These are phyloP conservation scores for Darevskia nairensis DNA, from an alignment of 2,797 vertebrate species.

Conservation along the genomic window DNA sequence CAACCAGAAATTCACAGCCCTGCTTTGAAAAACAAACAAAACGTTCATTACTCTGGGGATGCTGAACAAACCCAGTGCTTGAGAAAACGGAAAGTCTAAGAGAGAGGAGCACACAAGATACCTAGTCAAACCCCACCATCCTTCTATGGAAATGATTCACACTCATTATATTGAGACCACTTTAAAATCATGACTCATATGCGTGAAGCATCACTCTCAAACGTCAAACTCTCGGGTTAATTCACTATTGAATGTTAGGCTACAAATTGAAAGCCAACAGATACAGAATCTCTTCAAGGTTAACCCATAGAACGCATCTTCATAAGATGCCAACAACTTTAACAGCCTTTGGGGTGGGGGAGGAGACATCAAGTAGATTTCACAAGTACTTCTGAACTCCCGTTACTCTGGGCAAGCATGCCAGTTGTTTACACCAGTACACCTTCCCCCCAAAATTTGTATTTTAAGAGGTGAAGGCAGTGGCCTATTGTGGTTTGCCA, in stretches of 20 bases:
- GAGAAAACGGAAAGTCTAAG: constrained; percentile 19
- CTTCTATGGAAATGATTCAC: not conserved
- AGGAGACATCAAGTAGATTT: not conserved
- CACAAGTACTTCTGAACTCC: not conserved
- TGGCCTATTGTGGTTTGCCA: no score
- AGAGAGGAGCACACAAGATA: not conserved
- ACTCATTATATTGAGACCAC: not conserved
- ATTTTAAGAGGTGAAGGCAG: not conserved
- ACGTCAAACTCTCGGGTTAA: not conserved
- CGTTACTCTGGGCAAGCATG: not conserved
- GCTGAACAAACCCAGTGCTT: constrained; percentile 63
- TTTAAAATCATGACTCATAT: not conserved
- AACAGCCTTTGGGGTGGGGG: no score
- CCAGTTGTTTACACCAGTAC: no score
- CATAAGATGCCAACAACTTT: not conserved
- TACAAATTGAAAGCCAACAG: not conserved
- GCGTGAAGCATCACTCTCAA: not conserved
- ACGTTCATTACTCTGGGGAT: constrained; percentile 56
- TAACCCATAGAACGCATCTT: not conserved
- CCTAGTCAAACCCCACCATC: not conserved
- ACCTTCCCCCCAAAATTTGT: not conserved
- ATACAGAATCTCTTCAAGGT: not conserved
- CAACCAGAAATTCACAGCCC: constrained; percentile 63
- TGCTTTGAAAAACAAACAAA: constrained; percentile 58
- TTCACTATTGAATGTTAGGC: not conserved